Evolutionary conservation across 2,888 invertebrate species (phyloP).

Genomic region (Meganola albula): DNA sequence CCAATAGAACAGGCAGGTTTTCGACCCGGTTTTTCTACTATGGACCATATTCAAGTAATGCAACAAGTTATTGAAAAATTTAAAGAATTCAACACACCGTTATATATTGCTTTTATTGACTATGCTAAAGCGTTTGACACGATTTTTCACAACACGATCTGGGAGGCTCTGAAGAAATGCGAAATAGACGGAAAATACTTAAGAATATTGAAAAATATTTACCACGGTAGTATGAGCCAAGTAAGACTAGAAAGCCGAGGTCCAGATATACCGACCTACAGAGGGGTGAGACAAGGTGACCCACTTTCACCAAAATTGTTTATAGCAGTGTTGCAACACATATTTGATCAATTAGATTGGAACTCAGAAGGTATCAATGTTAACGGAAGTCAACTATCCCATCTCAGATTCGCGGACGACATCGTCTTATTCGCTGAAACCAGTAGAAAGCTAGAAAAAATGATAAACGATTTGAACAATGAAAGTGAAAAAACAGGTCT

Average conservation of each 20-base stretch:
- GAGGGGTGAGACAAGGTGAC: constrained; percentile 13
- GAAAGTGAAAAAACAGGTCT: constrained; percentile 10
- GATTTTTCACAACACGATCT: constrained; percentile 12
- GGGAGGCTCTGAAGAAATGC: constrained; percentile 5
- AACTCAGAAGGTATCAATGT: not conserved
- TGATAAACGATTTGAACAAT: constrained; percentile 10
- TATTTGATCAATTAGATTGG: constrained; percentile 2
- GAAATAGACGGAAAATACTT: not conserved
- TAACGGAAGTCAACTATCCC: not conserved
- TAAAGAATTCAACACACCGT: not conserved
- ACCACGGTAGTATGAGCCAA: too few species aligned
- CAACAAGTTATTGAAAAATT: constrained; percentile 1
- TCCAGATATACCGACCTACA: too few species aligned
- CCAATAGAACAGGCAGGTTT: constrained; percentile 11
- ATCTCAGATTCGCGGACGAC: not conserved
- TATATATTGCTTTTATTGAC: constrained; percentile 11
- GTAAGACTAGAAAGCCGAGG: too few species aligned
- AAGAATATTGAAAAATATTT: too few species aligned
- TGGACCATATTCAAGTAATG: constrained; percentile 6
- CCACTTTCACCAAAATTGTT: constrained; percentile 3
- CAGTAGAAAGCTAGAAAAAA: constrained; percentile 4
- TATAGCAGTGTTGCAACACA: not conserved
- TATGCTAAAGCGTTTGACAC: constrained; percentile 13
- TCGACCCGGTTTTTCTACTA: constrained; percentile 4
- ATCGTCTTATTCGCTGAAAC: not conserved